Percentiles rank a stretch among this genome's conserved stretches.
These are phyloP conservation scores for Hippocampus comes DNA, from an alignment of 2,113 vertebrate genomes.

Conservation along the genomic window DNA sequence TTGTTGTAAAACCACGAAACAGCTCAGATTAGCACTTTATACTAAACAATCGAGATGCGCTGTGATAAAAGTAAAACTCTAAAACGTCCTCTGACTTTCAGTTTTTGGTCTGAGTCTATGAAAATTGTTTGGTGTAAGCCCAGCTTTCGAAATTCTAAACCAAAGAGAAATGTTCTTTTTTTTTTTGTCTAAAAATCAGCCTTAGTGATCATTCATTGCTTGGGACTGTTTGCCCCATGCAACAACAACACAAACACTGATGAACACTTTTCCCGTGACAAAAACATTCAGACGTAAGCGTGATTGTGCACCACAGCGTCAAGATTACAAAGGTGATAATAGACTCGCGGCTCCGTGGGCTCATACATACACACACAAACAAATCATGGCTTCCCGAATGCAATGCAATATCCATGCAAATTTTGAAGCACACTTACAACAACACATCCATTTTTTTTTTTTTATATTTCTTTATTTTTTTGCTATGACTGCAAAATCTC, in stretches of 20 bases:
- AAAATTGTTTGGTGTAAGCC: too few relatives aligned
- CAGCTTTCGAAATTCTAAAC: background rate
- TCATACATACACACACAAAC: slow-evolving; percentile 35
- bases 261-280: slow-evolving; percentile 16
- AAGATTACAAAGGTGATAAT: slow-evolving; percentile 67
- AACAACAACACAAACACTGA: slow-evolving; percentile 10
- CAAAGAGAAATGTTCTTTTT: background rate
- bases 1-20: too few relatives aligned
- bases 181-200: background rate
- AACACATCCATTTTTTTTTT: slow-evolving; percentile 53
- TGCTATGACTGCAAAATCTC: slow-evolving; percentile 42
- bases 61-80: too few relatives aligned
- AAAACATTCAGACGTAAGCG: slow-evolving; percentile 25
- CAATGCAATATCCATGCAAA: slow-evolving; percentile 75
- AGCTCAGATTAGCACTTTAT: too few relatives aligned
- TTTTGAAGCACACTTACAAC: slow-evolving; percentile 51
- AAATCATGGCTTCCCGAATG: slow-evolving; percentile 32
- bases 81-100: too few relatives aligned
- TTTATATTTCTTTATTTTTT: slow-evolving; percentile 3
- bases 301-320: slow-evolving; percentile 34
- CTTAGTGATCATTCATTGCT: slow-evolving; percentile 15
- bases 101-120: too few relatives aligned
- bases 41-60: too few relatives aligned
- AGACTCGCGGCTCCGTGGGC: slow-evolving; percentile 37
- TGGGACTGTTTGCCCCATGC: background rate